Base-by-base conservation (phyloP, 2,113 vertebrate genomes). In the Oncorhynchus clarkii region DNA sequence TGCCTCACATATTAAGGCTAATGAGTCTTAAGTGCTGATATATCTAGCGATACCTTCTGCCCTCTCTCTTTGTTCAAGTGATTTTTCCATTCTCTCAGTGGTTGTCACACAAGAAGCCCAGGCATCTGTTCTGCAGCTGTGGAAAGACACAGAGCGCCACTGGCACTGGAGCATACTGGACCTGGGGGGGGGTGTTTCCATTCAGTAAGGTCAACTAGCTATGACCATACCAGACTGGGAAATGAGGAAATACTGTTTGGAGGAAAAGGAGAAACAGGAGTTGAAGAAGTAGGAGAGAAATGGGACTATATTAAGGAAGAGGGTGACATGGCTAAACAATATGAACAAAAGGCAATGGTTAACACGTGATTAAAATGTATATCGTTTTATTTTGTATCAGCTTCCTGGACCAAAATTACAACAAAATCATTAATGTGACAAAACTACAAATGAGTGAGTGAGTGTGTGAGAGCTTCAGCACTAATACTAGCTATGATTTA, bases 301-400 rank as follows among this genome's bases (percentile, higher is more conserved):
- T 54, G 14, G 4, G 51, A 54, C 51, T 54, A 18, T 5, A 5
- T 54, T 54, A 18, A 18, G 51, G 18, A 14, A 18, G 51, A 45
- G 39, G 39, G 51, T 54, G 14, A 54, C 51, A 51, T 51, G 49
- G 49, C 16, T 11, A 51, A 51, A 51, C 2, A 51, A 51, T 51
- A 51, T 13, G 49, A 51, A 51, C 49, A 51, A 51, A 51, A 16
- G 14, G 49, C 49, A 16, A 54, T 12, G 39, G 39, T 45, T 45
- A 11, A 45, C 51, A 18, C 16, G 3, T 14, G 14, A 84, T 62
- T 31, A 22, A 34, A 73, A 48, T 72, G 60, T 71, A 45, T 87
- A 84, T 80, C 81, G 82, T 88, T 89, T 91, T 87, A 91, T 90
- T 93, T 86, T 86, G 79, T 80, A 87, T 90, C 84, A 88, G 51